Base-by-base conservation (phyloP, 2,113 vertebrate species). In the Mobula hypostoma region DNA sequence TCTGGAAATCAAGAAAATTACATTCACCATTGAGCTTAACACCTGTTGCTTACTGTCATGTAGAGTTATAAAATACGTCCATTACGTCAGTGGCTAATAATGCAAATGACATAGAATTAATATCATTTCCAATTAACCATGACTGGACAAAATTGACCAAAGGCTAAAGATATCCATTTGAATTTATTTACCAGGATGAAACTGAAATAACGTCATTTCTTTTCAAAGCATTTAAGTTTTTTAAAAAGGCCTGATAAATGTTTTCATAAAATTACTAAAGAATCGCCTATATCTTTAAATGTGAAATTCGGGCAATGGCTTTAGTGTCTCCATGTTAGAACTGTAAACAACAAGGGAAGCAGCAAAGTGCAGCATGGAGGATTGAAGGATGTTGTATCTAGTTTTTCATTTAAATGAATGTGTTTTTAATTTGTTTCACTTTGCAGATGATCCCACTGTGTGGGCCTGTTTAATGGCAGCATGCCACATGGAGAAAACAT, bases 391-490 rank as follows among this genome's bases (percentile, higher is more conserved):
- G 40, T 36, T 93, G 19, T 74, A 15, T 8, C 27, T 93, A 7
- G 24, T 74, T 14, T 7, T 72, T 93, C 48, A 48, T 2, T 48
- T 29, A 36, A 74, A 17, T 36, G 74, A 27, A 93, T 93, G 17
- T 40, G 1, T 48, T 88, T 93, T 93, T 56, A 14, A 90, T 15
- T n/a, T 36, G 63, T 91, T 91, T 92, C 70, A 24, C 72, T 76
- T 74, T 61, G 76, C 94, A 99, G 99, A 98, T 96, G 98, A 99
- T 95, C 98, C 98, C 94, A 97, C 97, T 94, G 96, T 97, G 24
- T 99, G 99, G 98, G 97, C 98, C 0, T 98, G 97, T 78, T 96
- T 99, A 70, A 98, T 99, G 98, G 98, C 98, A 94, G 98, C 99
- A 80, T 99, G 98, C 96, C 97, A 99, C 95, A 97, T 97, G 29